Evolutionary conservation across 2,797 vertebrate species (phyloP).

Genomic region (Onychomys arenicola): DNA sequence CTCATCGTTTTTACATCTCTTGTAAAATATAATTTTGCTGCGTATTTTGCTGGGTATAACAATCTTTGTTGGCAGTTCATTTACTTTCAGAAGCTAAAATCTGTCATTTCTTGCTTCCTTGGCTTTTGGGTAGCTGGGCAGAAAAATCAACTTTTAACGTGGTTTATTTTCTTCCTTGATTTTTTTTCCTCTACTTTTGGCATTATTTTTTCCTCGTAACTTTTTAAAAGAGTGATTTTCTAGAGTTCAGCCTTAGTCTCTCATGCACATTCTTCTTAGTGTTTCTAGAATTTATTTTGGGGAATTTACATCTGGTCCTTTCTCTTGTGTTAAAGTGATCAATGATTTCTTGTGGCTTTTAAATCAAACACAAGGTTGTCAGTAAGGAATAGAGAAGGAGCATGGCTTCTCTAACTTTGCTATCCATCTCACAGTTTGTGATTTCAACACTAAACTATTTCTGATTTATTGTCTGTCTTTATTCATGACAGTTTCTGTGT

Average conservation of each 20-base stretch:
- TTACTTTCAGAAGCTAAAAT: neutral
- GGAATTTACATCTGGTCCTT: slow-evolving; percentile 36
- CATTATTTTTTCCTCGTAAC: neutral
- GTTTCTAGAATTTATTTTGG: slow-evolving; percentile 29
- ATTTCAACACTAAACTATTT: neutral
- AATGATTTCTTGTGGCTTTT: neutral
- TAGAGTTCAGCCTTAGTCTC: neutral
- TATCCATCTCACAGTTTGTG: neutral
- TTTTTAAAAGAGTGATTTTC: slow-evolving; percentile 18
- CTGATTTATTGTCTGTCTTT: neutral
- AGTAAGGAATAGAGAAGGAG: neutral
- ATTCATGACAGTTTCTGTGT: neutral
- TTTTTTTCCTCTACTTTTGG: neutral
- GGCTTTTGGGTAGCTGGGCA: neutral
- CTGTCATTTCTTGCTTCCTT: neutral
- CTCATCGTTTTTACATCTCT: neutral
- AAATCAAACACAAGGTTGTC: slow-evolving; percentile 7
- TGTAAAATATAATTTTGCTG: neutral
- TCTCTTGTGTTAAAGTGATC: neutral
- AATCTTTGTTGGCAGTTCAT: neutral
- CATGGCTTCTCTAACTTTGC: neutral
- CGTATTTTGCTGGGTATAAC: neutral
- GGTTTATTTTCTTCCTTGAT: neutral
- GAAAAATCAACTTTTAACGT: neutral
- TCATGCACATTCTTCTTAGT: neutral